phyloP scores from a whole-genome alignment of 2,113 vertebrate genomes.

The Bagarius yarrelli region DNA sequence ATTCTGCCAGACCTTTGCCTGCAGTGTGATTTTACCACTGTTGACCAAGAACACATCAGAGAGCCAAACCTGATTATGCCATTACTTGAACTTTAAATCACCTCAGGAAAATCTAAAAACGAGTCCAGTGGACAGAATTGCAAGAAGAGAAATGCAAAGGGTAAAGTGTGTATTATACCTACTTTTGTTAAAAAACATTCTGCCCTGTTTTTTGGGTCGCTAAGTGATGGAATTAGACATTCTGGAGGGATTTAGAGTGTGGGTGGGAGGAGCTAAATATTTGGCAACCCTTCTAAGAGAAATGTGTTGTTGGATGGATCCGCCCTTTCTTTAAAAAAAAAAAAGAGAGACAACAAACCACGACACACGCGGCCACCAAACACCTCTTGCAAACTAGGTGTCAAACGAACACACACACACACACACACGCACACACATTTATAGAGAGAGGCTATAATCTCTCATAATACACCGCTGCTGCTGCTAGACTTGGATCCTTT shows the following conservation, averaged over 20 bases:
- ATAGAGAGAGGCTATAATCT: slow-evolving; percentile 33
- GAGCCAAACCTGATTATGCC: no score
- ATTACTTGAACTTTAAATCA: no score
- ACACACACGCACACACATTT: slow-evolving; percentile 27
- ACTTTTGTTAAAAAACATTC: neutral
- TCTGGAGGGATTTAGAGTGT: neutral
- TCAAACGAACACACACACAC: slow-evolving; percentile 50
- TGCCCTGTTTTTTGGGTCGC: neutral
- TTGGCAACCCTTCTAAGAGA: slow-evolving; percentile 56
- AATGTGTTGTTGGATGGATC: slow-evolving; percentile 53
- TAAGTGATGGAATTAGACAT: neutral
- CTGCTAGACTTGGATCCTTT: slow-evolving; percentile 50
- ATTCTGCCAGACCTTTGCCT: no score
- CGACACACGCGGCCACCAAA: slow-evolving; percentile 67
- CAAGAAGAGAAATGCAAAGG: no score
- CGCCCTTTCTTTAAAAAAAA: slow-evolving; percentile 58
- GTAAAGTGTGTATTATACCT: neutral
- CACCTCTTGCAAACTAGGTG: slow-evolving; percentile 67
- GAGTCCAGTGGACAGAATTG: no score
- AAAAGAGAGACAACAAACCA: slow-evolving; percentile 68
- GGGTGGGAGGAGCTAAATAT: slow-evolving; percentile 42
- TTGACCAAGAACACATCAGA: no score
- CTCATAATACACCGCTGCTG: slow-evolving; percentile 22
- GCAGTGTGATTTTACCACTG: no score
- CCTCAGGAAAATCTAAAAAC: no score